Evolutionary conservation across 1,140 invertebrate species (phyloP), one percentile per base, ranked within the genome.

Genomic region (Drosophila pallidifrons): DNA sequence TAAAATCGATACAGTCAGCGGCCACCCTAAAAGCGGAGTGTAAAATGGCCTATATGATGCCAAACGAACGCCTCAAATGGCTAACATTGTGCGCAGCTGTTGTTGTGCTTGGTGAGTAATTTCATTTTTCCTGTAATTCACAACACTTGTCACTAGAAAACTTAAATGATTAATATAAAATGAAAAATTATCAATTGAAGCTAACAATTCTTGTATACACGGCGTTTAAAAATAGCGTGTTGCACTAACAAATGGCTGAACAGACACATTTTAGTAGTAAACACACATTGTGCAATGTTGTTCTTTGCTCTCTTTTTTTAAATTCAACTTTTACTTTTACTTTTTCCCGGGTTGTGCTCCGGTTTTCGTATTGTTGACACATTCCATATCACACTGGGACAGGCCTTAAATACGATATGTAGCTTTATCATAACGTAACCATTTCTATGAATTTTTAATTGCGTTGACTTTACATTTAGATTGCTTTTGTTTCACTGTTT

Each of bases 81-180:
- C 82, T 88, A 88, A 82, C 81, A 65, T 77, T 88, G 66, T 88
- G 68, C 77, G 77, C 82, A 87, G 82, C 83, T 88, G 83, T 88
- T 80, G 65, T 67, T 63, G 25, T 77, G 41, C 57, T 82, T 38
- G 82, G 82, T 87, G 79, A 87, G 82, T 88, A 87, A 88, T 87
- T 57, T 74, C 13, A 16, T 52, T 49, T 64, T 5, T 7, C 10
- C n/a, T 54, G 2, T 32, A 30, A 60, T 58, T 51, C 11, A 5
- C 41, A 13, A 59, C 5, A 55, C 4, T 47, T 78, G 57, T 68
- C 43, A 6, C 15, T 25, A 35, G 61, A 77, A 69, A 58, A 52
- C 38, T 5, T 3, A 25, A 38, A 38, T 7, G 6, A 63, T 25
- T 32, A 15, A 16, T 57, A 57, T 43, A 15, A n/a, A 38, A 11